These are phyloP conservation scores for Anthopleura xanthogrammica DNA, from an alignment of 92 coral and sea anemone species.

Conservation along the genomic window DNA sequence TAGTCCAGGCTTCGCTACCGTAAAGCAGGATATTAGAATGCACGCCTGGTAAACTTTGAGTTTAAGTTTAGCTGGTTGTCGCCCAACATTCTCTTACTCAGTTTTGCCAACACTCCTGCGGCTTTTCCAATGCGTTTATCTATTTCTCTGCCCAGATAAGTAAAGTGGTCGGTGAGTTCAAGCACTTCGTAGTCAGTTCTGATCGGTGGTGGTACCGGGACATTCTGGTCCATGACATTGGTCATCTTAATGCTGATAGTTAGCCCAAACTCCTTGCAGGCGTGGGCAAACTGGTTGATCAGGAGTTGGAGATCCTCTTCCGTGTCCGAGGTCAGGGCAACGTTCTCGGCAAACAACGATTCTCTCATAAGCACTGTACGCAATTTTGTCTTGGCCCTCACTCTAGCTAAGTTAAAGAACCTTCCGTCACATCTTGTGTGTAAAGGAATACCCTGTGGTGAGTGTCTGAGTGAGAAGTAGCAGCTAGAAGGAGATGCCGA, in stretches of 20 bases:
- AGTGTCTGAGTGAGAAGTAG: conserved; percentile 11
- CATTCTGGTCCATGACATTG: conserved; percentile 12
- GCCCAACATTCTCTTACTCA: conserved; percentile 26
- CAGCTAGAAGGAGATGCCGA: conserved; percentile 48
- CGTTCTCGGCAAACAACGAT: conserved; percentile 39
- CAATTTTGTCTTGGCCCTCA: conserved; percentile 40
- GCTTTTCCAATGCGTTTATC: conserved; percentile 31
- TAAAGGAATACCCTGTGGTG: no score
- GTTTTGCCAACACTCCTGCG: conserved; percentile 11
- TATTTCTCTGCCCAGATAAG: conserved; percentile 45
- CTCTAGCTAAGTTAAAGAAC: conserved; percentile 29
- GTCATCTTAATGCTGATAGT: conserved; percentile 17
- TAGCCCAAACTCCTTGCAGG: conserved; percentile 24
- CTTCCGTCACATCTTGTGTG: conserved; percentile 33
- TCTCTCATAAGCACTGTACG: conserved; percentile 19
- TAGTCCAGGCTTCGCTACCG: conserved; percentile 25
- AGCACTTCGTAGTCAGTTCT: no score
- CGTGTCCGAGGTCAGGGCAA: conserved; percentile 33
- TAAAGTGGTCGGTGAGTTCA: conserved; percentile 38
- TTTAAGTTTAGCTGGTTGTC: conserved; percentile 31
- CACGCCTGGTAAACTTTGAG: conserved; percentile 9
- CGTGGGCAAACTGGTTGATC: conserved; percentile 29
- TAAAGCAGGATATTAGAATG: neutral
- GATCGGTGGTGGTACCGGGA: neutral
- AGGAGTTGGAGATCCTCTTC: conserved; percentile 33